Evolutionary conservation across 2,113 vertebrate genomes (phyloP).

Genomic region (Deroptyus accipitrinus): DNA sequence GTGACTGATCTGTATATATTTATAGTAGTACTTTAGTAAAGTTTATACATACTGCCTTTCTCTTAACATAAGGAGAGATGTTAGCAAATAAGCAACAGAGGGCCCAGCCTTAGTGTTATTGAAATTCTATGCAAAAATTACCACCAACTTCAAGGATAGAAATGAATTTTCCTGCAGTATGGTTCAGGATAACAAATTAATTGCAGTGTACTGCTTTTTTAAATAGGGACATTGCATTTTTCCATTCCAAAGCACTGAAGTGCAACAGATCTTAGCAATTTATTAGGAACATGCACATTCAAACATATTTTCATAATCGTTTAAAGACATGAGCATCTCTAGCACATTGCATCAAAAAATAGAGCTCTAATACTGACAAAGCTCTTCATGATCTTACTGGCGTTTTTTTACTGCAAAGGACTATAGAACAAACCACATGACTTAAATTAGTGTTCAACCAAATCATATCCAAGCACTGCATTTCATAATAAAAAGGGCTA

Average conservation of each 20-base stretch:
- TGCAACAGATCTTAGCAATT: not conserved
- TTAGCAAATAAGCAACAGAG: conserved; percentile 43
- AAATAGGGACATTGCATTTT: not conserved
- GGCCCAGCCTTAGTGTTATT: not conserved
- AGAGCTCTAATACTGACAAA: conserved; percentile 11
- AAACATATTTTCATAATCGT: not conserved
- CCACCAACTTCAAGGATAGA: not conserved
- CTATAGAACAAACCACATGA: not conserved
- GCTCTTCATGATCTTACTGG: not conserved
- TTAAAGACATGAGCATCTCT: not conserved
- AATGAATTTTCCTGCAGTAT: conserved; percentile 24
- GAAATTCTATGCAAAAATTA: conserved; percentile 47
- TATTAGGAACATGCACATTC: not conserved
- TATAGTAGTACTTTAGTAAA: conserved; percentile 21
- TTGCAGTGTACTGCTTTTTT: not conserved
- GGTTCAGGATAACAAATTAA: conserved; percentile 12
- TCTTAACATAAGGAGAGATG: conserved; percentile 8
- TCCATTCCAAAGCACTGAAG: not conserved
- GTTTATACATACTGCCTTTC: not conserved
- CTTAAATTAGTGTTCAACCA: conserved; percentile 26
- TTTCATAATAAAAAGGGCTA: not conserved
- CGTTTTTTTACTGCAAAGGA: conserved; percentile 17
- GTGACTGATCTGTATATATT: not conserved
- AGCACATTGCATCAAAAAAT: not conserved
- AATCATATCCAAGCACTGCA: not conserved